Evolutionary conservation across 2,888 invertebrate species (phyloP).

Genomic region (Marasmarcha lunaedactyla): DNA sequence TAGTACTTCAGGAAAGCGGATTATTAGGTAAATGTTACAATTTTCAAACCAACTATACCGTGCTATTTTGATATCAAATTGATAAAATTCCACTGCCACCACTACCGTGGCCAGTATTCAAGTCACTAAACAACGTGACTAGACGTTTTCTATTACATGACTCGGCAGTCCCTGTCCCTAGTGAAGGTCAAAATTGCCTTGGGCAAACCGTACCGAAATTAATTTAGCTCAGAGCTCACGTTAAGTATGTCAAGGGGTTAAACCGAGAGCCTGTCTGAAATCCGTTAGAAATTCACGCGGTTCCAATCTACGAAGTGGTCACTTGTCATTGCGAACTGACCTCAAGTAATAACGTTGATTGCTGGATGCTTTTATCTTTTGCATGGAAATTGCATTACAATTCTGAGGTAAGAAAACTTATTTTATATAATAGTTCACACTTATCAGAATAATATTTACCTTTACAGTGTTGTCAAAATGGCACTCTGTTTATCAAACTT

Average conservation of each 20-base stretch:
- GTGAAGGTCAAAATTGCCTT: neutral
- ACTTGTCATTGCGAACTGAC: conserved; percentile 42
- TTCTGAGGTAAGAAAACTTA: no score
- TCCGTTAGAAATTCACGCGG: neutral
- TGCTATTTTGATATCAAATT: neutral
- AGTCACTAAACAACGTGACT: neutral
- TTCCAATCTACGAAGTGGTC: conserved; percentile 20
- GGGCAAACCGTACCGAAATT: neutral
- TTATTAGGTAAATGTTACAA: no score
- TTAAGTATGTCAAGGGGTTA: neutral
- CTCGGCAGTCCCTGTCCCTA: neutral
- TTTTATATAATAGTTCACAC: no score
- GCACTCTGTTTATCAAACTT: no score
- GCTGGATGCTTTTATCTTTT: neutral
- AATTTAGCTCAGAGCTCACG: neutral
- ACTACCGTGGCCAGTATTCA: neutral
- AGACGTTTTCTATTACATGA: conserved; percentile 4
- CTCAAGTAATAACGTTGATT: conserved; percentile 16
- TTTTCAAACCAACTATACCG: neutral
- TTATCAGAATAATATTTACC: no score
- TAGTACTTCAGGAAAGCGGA: no score
- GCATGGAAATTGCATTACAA: no score
- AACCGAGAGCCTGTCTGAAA: neutral
- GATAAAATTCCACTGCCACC: neutral
- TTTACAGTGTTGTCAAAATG: no score